Base-by-base conservation (phyloP, 2,113 vertebrate species). In the Lepus europaeus region DNA sequence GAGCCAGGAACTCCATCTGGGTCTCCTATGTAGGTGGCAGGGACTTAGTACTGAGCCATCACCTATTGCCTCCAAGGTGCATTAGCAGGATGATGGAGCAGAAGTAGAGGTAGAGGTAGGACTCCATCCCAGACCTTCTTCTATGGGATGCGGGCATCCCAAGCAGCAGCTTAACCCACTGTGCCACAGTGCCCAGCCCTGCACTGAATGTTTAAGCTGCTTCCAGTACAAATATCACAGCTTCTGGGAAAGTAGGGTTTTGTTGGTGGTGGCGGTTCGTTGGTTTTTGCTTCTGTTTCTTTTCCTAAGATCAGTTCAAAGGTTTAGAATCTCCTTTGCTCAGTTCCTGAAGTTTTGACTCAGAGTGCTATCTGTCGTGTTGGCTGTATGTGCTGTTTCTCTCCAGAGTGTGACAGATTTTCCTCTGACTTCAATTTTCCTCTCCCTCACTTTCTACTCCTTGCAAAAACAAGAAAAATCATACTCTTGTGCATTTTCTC, bases 401-500 rank as follows among this genome's bases (percentile, higher is more conserved):
- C n/a, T 87, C 19, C 51, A 93, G 69, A 13, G 74, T 92, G 89
- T 0, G 23, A 81, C 6, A 92, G 51, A 92, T 88, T 96, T 94
- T 87, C 51, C 77, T 83, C 49, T 87, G 79, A 49, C 51, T 95
- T 94, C 45, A 53, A 68, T 81, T 84, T 93, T 90, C 68, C 45
- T 85, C 63, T 51, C 45, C 11, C 25, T 86, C 66, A 87, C 66
- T 23, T 93, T 95, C 36, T 59, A 49, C 81, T 49, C 10, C 22
- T 91, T 61, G 23, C 31, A 84, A 51, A 70, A 85, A 70, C 56
- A 39, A 95, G 49, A 74, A 89, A 94, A 93, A 51, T 19, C 59
- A 94, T 31, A 84, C 7, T 87, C n/a, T 87, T 81, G 16, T 77
- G 53, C 29, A 89, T 96, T 95, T 94, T 87, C 79, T 95, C 89